Conservation (phyloP, 2,888 invertebrate genomes). For the Julus scanicus region DNA sequence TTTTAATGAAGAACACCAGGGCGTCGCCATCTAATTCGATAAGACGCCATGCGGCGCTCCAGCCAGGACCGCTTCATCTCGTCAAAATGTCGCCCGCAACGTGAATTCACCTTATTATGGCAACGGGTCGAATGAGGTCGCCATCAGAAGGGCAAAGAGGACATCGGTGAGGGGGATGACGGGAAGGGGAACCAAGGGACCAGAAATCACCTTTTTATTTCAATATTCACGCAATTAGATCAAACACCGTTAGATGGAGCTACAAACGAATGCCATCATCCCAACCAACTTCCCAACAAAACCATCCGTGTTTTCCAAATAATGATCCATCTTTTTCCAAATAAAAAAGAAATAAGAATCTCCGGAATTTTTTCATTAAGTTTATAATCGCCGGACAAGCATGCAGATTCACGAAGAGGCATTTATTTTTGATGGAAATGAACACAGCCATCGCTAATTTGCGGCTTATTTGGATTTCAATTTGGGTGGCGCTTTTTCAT, state of each 20-base stretch:
- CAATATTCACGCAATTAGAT: not conserved
- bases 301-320: too few species aligned
- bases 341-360: not conserved
- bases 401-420: not conserved
- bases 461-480: not conserved
- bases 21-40: constrained; percentile 11
- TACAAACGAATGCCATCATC: not conserved
- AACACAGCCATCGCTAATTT: not conserved
- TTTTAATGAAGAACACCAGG: not conserved
- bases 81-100: not conserved
- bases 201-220: too few species aligned
- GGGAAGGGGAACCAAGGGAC: too few species aligned
- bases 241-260: not conserved
- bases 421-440: not conserved
- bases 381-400: not conserved
- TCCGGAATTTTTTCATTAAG: constrained; percentile 11
- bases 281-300: too few species aligned
- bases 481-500: not conserved
- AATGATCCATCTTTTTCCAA: not conserved
- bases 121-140: constrained; percentile 9
- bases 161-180: not conserved
- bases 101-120: not conserved
- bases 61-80: not conserved
- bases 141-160: not conserved
- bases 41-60: not conserved